phyloP scores from a whole-genome alignment of 2,113 vertebrate species.

The Falcunculus frontatus region DNA sequence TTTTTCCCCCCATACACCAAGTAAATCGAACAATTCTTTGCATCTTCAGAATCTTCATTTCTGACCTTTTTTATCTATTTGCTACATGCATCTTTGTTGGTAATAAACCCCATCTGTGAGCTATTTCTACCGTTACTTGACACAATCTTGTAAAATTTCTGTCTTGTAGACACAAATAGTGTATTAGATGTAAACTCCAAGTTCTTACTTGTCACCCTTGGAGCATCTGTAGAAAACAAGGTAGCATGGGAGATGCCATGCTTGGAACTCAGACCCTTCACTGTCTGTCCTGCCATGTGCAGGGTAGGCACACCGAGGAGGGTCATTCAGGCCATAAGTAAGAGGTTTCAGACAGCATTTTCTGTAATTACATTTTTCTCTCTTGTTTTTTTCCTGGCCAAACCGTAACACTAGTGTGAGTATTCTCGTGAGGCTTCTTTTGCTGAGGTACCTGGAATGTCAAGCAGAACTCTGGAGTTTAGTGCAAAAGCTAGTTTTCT shows the following conservation, averaged over 20 bases:
- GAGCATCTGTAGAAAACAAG: neutral
- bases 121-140: neutral
- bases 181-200: neutral
- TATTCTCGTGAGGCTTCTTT: neutral
- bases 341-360: neutral
- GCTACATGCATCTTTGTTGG: neutral
- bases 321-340: neutral
- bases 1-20: neutral
- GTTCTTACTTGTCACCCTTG: neutral
- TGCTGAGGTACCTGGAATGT: neutral
- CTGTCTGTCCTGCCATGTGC: neutral
- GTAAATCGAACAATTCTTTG: neutral
- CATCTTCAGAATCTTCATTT: neutral
- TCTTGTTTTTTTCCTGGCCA: neutral
- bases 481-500: neutral
- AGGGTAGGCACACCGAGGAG: neutral
- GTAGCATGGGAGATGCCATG: neutral
- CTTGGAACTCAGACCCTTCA: neutral
- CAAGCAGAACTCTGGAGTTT: neutral
- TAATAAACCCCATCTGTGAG: neutral
- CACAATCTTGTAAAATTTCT: neutral
- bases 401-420: neutral
- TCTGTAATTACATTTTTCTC: neutral
- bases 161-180: neutral
- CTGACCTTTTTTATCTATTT: neutral